Evolutionary conservation across 1,140 invertebrate species (phyloP), one percentile per base, ranked within the genome.

Genomic region (Micrasema longulum): DNA sequence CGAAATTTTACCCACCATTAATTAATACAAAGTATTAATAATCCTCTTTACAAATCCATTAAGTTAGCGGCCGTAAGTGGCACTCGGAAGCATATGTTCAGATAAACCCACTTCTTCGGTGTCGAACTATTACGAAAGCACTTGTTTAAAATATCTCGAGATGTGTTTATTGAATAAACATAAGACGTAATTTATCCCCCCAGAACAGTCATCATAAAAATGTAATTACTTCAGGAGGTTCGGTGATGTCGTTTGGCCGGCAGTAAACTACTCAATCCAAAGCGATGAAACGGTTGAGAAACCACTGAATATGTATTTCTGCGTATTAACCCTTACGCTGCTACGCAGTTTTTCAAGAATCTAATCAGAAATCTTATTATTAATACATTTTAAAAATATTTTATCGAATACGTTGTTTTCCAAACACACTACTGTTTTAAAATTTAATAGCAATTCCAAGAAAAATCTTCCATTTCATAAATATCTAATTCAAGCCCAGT

Each of bases 151-250:
- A 52, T 20, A 52, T 22, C 48, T 22, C 48, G 48, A n/a, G 43
- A 14, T 14, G 48, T 52, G 48, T 52, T 52, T 52, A 23, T 14
- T 52, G 48, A 52, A 52, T 52, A 52, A 52, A 57, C 35, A 57
- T 16, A 57, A 57, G 31, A 26, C 31, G 53, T 31, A 31, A 57
- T 57, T 57, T 57, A 57, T 57, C 31, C n/a, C n/a, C n/a, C n/a
- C 26, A 26, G 18, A 57, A 36, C 18, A 10, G 53, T 57, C 23
- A 12, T 57, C 35, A 57, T 57, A 57, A 57, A 57, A 57, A 35
- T 36, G 53, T 57, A 35, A 57, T 57, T 38, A 12, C 14, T 57
- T 57, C 26, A 11, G 31, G n/a, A 38, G 35, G 53, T n/a, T n/a
- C 7, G 18, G 6, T 41, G 35, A 35, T 31, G 50, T n/a, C 55